phyloP scores from a whole-genome alignment of 2,113 vertebrate species.

The Chionomys nivalis region DNA sequence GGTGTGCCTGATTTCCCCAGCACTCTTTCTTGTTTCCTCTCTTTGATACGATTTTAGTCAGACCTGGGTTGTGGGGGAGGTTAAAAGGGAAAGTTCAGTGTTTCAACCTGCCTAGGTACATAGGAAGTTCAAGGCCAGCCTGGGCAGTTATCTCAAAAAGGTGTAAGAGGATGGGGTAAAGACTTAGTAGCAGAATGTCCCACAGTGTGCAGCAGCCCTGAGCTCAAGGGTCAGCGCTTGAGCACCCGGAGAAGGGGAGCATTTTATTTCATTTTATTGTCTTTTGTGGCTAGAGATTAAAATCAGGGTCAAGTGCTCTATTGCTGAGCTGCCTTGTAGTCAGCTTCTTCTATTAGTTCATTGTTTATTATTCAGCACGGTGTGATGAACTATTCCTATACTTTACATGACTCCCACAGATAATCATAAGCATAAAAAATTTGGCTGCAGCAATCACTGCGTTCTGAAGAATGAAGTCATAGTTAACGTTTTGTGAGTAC shows the following conservation, averaged over 20 bases:
- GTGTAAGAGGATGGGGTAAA: too few species aligned
- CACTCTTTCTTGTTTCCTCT: background rate
- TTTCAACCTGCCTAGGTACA: background rate
- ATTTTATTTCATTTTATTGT: background rate
- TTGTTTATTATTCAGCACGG: background rate
- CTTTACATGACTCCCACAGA: conserved; percentile 4
- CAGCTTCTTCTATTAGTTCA: background rate
- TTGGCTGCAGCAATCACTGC: background rate
- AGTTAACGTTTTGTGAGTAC: conserved; percentile 6
- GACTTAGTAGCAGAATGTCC: background rate
- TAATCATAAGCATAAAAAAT: conserved; percentile 17
- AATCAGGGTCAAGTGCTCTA: background rate
- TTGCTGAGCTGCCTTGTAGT: too few species aligned
- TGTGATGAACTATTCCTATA: background rate
- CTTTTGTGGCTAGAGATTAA: background rate
- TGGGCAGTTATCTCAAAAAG: background rate
- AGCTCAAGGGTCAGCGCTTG: too few species aligned
- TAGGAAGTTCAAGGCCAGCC: background rate
- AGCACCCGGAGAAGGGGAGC: background rate
- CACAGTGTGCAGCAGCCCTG: too few species aligned
- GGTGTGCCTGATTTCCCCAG: too few species aligned
- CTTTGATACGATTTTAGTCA: background rate
- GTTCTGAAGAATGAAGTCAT: conserved; percentile 20
- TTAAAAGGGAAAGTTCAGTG: background rate
- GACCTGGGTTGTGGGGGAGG: too few species aligned